Percentiles rank a stretch among this genome's conserved stretches.
These are phyloP conservation scores for Phenganax subtilis DNA, from an alignment of 92 coral and sea anemone genomes.

Conservation along the genomic window DNA sequence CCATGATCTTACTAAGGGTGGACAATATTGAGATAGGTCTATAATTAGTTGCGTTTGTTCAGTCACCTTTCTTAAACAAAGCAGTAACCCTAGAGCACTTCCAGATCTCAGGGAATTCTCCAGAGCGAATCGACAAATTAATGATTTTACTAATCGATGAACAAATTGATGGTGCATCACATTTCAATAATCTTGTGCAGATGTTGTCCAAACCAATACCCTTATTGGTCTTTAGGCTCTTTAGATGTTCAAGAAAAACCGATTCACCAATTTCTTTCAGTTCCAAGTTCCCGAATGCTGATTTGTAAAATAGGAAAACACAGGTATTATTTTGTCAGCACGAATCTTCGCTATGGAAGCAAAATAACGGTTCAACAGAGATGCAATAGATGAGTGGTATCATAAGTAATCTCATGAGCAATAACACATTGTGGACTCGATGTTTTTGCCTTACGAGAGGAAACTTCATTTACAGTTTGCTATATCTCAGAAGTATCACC, in stretches of 20 bases:
- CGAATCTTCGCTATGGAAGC: too few relatives aligned
- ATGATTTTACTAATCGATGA: too few relatives aligned
- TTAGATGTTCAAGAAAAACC: background rate
- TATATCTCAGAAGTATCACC: background rate
- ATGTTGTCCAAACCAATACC: constrained; percentile 6
- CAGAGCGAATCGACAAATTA: too few relatives aligned
- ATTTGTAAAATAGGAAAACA: too few relatives aligned
- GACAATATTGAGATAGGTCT: constrained; percentile 16
- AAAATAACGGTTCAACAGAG: too few relatives aligned
- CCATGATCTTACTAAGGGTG: constrained; percentile 5
- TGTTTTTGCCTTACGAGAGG: background rate
- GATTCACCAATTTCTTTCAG: background rate
- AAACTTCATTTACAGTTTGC: constrained; percentile 8
- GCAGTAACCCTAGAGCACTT: too few relatives aligned
- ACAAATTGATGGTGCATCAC: too few relatives aligned
- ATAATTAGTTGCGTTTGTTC: constrained; percentile 14
- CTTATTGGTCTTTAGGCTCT: background rate
- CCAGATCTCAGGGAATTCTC: too few relatives aligned
- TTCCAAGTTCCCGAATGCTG: background rate
- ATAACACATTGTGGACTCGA: too few relatives aligned
- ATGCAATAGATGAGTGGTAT: too few relatives aligned
- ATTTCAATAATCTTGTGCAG: background rate
- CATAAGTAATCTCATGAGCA: too few relatives aligned
- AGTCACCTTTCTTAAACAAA: background rate
- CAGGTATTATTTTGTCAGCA: too few relatives aligned